phyloP scores from a whole-genome alignment of 2,797 vertebrate genomes.

The Coracias cyanogaster region DNA sequence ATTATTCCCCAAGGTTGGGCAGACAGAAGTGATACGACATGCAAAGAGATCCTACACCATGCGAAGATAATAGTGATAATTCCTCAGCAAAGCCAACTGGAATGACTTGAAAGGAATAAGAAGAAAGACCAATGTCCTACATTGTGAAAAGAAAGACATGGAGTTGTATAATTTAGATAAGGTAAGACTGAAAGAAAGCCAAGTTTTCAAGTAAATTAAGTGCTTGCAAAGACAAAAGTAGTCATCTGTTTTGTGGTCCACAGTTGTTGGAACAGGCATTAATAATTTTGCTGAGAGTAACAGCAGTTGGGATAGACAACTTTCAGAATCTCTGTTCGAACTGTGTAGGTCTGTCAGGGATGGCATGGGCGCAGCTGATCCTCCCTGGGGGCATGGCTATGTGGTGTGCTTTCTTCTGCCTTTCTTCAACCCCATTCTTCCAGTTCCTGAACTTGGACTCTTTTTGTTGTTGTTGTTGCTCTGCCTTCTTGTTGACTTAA shows the following conservation, averaged over 20 bases:
- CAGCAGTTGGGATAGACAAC: neutral
- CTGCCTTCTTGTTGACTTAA: neutral
- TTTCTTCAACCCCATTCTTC: neutral
- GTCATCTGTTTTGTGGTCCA: neutral
- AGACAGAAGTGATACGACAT: neutral
- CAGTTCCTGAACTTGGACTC: neutral
- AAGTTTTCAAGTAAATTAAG: neutral
- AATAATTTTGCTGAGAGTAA: neutral
- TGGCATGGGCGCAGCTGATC: neutral
- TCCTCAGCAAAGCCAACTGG: neutral
- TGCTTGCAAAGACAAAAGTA: neutral
- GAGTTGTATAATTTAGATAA: neutral
- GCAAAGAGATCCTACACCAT: neutral
- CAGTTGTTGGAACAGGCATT: rapidly evolving
- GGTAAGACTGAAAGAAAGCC: neutral
- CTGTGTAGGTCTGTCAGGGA: rapidly evolving
- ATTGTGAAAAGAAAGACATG: rapidly evolving
- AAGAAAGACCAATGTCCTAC: neutral
- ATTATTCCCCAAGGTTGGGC: neutral
- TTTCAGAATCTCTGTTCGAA: neutral
- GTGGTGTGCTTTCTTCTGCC: neutral
- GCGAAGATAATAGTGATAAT: neutral
- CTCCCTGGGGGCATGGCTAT: neutral
- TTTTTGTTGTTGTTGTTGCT: neutral
- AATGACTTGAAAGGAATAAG: neutral